A percentile compares a stretch with the other conserved stretches of the same genome.
These are phyloP conservation scores for Glandiceps talaboti DNA, from an alignment of 53 echinoderm and acorn worm species.

Conservation along the genomic window DNA sequence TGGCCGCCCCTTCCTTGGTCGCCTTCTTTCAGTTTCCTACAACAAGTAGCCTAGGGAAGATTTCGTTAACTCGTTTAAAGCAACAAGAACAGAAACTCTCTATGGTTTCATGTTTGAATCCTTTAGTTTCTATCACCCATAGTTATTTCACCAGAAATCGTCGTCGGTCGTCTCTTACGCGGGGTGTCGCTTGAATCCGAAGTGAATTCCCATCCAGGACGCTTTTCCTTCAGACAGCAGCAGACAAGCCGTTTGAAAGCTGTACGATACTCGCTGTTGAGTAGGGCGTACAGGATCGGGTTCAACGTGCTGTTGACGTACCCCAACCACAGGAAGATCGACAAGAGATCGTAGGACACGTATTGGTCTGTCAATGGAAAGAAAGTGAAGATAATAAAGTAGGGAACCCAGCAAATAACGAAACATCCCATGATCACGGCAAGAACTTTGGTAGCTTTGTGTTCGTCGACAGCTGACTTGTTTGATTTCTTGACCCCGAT, in stretches of 20 bases:
- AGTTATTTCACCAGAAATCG: not conserved
- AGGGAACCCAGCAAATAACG: slow-evolving; percentile 77
- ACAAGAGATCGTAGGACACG: slow-evolving; percentile 20
- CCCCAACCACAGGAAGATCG: slow-evolving; percentile 55
- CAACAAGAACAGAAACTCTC: not conserved
- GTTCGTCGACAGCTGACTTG: slow-evolving; percentile 43
- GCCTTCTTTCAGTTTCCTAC: too few relatives aligned
- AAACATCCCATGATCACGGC: slow-evolving; percentile 73
- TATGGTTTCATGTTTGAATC: not conserved
- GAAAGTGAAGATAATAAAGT: slow-evolving; percentile 71
- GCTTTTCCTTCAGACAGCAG: not conserved
- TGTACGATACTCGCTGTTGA: slow-evolving; percentile 53
- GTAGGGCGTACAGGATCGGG: slow-evolving; percentile 62
- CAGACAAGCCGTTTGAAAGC: slow-evolving; percentile 55
- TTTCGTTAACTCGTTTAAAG: too few relatives aligned
- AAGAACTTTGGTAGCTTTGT: slow-evolving; percentile 64
- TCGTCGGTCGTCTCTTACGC: not conserved
- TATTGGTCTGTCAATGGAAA: slow-evolving; percentile 23
- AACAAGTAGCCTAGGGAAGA: not conserved
- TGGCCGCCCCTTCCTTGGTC: too few relatives aligned
- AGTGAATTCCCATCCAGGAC: not conserved
- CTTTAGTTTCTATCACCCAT: not conserved
- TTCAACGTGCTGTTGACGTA: slow-evolving; percentile 68
- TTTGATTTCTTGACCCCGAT: not conserved
- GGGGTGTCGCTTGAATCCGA: not conserved